Base-by-base conservation (phyloP, 2,113 vertebrate genomes). In the Osmerus mordax region DNA sequence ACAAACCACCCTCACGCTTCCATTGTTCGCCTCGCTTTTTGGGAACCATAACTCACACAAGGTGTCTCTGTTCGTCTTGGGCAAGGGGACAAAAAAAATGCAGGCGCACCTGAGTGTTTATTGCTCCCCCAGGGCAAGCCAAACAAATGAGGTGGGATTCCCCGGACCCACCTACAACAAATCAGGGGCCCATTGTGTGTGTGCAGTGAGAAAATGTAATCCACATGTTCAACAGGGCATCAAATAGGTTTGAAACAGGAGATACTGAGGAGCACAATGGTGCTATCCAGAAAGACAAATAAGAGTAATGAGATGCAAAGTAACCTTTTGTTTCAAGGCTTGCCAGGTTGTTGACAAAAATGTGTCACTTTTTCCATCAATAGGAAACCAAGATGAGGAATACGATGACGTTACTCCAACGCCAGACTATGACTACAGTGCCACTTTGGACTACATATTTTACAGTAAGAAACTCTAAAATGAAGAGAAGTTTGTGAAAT, bases 391-490 rank as follows among this genome's bases (percentile, higher is more conserved):
- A 21, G 36, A 51, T 3, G 64, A 65, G 18, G 64, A 65, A 14
- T 32, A 68, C 55, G 65, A 58, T 19, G 41, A 68, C 6, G 5
- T 3, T 13, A 58, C 51, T 5, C 4, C 55, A 61, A 71, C 75
- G 18, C 70, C 70, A 72, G 75, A 70, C 15, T 76, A 76, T 14
- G 74, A 77, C 61, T 69, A 69, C 36, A 64, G 29, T 19, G 2
- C 1, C 47, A 77, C 70, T 47, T 64, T 72, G 3, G 70, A 72
- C 9, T 74, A 74, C 59, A 2, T 7, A 3, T 62, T 52, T 28
- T 72, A 23, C 64, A 61, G 75, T 72, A 72, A 69, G 52, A 36
- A 18, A 64, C 15, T 36, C 3, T 28, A 28, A n/a, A n/a, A 56
- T 56, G 1, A n/a, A 56, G 16, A 56, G 3, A 12, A 2, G 7